phyloP scores from a whole-genome alignment of 2,888 invertebrate genomes.

The Calameuta idolon region DNA sequence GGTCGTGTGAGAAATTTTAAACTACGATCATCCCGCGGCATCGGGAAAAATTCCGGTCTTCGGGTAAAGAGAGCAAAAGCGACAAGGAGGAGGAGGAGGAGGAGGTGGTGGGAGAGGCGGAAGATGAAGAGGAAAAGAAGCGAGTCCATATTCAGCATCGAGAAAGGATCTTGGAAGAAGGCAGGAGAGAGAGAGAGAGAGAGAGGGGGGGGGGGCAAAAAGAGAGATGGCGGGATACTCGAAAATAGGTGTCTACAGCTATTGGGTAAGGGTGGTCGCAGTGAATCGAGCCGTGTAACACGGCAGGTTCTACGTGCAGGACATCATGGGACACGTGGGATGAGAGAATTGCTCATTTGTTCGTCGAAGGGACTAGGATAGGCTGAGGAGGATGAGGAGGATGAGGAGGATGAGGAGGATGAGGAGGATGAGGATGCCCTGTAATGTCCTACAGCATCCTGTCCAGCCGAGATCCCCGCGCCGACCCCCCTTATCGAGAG shows the following conservation, averaged over 20 bases:
- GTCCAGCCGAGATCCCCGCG: not conserved
- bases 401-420: conserved; percentile 14
- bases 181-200: conserved; percentile 18
- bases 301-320: conserved; percentile 58
- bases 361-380: conserved; percentile 55
- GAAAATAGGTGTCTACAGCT: conserved; percentile 17
- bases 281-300: not conserved
- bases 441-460: conserved; percentile 60
- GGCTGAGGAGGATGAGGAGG: conserved; percentile 15
- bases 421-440: conserved; percentile 35
- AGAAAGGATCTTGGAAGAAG: conserved; percentile 10
- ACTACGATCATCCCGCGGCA: conserved; percentile 58
- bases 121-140: conserved; percentile 21
- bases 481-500: no score
- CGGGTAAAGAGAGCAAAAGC: not conserved
- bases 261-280: no score
- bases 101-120: conserved; percentile 5
- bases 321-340: conserved; percentile 63
- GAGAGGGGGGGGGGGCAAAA: not conserved
- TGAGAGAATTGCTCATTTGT: conserved; percentile 66
- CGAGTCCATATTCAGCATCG: not conserved
- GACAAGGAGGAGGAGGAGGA: not conserved
- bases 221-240: conserved; percentile 15
- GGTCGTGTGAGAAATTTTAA: conserved; percentile 65
- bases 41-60: conserved; percentile 23